Conservation (phyloP, 2,888 invertebrate species). For the Phorcus lineatus region DNA sequence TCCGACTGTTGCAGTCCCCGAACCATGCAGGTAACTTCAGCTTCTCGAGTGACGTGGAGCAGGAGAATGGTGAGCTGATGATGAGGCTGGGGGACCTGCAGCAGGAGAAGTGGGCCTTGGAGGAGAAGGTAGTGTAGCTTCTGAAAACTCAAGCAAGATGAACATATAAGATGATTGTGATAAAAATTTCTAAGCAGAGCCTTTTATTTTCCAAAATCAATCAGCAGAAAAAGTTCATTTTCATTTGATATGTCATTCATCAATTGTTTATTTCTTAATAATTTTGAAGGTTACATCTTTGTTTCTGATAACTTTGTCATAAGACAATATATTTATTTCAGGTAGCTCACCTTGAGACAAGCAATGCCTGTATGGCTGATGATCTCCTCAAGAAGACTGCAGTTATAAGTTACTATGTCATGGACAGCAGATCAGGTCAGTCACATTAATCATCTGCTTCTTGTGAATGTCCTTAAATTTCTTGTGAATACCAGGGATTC, state of each 20-base stretch:
- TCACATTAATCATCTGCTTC: background rate
- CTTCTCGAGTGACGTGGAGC: constrained; percentile 64
- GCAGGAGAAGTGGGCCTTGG: constrained; percentile 77
- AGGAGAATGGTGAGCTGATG: constrained; percentile 76
- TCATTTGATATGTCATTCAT: no score
- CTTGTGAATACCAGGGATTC: no score
- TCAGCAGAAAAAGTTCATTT: no score
- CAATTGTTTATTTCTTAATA: no score
- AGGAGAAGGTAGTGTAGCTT: constrained; percentile 75
- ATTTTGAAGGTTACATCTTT: background rate
- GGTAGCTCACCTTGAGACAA: constrained; percentile 76
- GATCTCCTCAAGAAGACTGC: constrained; percentile 77
- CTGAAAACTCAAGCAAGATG: no score
- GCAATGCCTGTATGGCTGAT: constrained; percentile 77
- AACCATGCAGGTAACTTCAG: constrained; percentile 34
- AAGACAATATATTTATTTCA: constrained; percentile 33
- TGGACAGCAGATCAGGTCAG: constrained; percentile 74
- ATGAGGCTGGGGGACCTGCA: constrained; percentile 75
- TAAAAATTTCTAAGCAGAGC: no score
- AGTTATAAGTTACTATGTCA: constrained; percentile 77
- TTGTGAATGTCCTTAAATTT: background rate
- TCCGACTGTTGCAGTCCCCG: constrained; percentile 50
- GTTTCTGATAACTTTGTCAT: no score
- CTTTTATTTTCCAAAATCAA: no score
- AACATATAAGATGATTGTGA: no score